Evolutionary conservation across 2,888 invertebrate species (phyloP).

Genomic region (Dendrolimus pini): DNA sequence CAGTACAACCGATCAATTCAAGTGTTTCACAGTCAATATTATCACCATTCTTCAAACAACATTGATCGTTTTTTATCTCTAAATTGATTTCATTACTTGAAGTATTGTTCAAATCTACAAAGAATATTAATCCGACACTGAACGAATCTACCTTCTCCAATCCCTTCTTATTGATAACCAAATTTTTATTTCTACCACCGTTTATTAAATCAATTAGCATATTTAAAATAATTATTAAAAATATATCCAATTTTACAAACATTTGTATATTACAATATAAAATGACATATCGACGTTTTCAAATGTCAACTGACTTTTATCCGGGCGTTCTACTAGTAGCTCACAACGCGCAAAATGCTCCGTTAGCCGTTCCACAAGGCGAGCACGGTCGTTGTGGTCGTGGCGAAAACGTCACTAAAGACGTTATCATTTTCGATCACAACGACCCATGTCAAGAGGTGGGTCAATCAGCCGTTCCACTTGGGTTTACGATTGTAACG

Average conservation of each 20-base stretch:
- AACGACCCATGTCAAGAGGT: too few species aligned
- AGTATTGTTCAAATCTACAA: slow-evolving; percentile 39
- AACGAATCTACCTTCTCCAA: slow-evolving; percentile 15
- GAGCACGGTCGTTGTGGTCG: too few species aligned
- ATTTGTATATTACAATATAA: slow-evolving; percentile 12
- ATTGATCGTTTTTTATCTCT: slow-evolving; percentile 41
- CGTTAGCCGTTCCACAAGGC: too few species aligned
- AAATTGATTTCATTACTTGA: slow-evolving; percentile 34
- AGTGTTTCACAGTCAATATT: slow-evolving; percentile 38
- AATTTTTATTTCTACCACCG: slow-evolving; percentile 10
- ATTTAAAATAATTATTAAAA: background rate
- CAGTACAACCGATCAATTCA: slow-evolving; percentile 33
- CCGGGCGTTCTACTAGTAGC: too few species aligned
- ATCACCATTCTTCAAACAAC: slow-evolving; percentile 36
- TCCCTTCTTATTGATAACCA: slow-evolving; percentile 26
- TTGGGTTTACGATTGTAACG: too few species aligned
- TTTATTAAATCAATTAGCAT: background rate
- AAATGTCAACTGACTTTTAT: too few species aligned
- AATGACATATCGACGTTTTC: slow-evolving; percentile 2
- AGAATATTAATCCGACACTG: slow-evolving; percentile 36
- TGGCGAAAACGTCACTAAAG: too few species aligned
- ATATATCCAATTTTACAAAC: slow-evolving; percentile 9
- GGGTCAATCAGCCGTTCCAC: too few species aligned
- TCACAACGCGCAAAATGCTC: too few species aligned
- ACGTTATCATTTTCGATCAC: too few species aligned